Evolutionary conservation across 2,888 invertebrate genomes (phyloP).

Genomic region (Neria commutata): DNA sequence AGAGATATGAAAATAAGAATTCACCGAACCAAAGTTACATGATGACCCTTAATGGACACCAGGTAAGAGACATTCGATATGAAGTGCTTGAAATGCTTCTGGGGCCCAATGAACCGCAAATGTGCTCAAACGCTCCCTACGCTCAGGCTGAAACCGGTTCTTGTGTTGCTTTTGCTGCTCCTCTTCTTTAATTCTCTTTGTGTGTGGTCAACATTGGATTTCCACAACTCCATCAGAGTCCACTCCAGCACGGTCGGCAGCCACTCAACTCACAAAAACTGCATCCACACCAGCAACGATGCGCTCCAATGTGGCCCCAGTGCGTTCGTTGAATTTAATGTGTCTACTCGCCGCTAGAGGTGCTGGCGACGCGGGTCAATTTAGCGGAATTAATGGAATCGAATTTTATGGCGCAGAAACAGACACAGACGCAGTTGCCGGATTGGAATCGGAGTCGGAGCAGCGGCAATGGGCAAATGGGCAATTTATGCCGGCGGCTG

Average conservation of each 20-base stretch:
- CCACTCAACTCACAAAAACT: too few relatives aligned
- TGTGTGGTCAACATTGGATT: background rate
- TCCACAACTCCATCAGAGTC: background rate
- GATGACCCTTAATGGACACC: too few relatives aligned
- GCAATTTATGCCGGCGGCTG: constrained; percentile 49
- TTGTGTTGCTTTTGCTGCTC: background rate
- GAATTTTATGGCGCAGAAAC: constrained; percentile 62
- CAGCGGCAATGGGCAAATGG: constrained; percentile 24
- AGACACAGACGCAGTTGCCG: constrained; percentile 4
- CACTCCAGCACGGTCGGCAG: background rate
- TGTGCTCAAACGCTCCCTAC: too few relatives aligned
- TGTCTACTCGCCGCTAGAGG: constrained; percentile 54
- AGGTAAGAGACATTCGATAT: too few relatives aligned
- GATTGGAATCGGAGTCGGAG: background rate
- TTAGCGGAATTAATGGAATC: constrained; percentile 63
- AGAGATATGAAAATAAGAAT: too few relatives aligned
- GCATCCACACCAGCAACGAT: background rate
- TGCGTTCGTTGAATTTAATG: constrained; percentile 20
- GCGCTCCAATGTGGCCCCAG: background rate
- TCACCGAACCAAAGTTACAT: too few relatives aligned
- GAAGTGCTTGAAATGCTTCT: too few relatives aligned
- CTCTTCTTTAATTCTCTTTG: background rate
- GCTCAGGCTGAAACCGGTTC: too few relatives aligned
- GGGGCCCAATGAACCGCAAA: too few relatives aligned
- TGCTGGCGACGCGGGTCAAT: constrained; percentile 58